Evolutionary conservation across 2,888 invertebrate species (phyloP), one percentile per base, ranked within the genome.

Genomic region (Napeogenes sylphis): DNA sequence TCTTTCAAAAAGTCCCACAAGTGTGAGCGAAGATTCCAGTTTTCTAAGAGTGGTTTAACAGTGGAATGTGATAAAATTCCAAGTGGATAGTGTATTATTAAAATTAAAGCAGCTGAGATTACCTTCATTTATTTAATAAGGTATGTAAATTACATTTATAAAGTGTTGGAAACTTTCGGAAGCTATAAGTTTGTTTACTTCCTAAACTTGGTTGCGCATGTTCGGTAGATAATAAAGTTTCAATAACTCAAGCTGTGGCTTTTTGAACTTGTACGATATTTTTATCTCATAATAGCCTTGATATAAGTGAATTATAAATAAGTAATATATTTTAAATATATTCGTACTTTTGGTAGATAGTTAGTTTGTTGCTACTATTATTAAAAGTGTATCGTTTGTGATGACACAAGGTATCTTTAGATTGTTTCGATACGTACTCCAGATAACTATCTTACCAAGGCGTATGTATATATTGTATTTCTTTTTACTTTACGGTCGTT

Each of bases 161-260:
- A 71, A 74, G 73, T 73, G 33, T 59, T 70, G 55, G 54, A 77
- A 87, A 84, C 74, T 87, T 87, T 82, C 71, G 64, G 66, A 80
- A 82, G 82, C 78, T 82, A 76, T 68, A 71, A 74, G 78, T 87
- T 88, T 89, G 87, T 90, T 88, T 88, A 89, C 87, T 78, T 83
- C 75, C 64, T 59, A 73, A 51, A 76, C 73, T 73, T 73, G 75
- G 84, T 72, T 77, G 90, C 90, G 90, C 90, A 90, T 90, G 90
- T 80, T 79, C 84, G 71, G 71, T 74, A 65, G 56, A 68, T 61
- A 66, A 65, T 71, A 69, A 75, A 77, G 70, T 75, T 76, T 73
- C 70, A 55, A 61, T 65, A 63, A 62, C 58, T 63, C 45, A 58
- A 65, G 55, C 58, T 53, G 42, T 12, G 62, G 61, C 63, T 66